Conservation (phyloP, 2,113 vertebrate species). For the Coryphaenoides rupestris region DNA sequence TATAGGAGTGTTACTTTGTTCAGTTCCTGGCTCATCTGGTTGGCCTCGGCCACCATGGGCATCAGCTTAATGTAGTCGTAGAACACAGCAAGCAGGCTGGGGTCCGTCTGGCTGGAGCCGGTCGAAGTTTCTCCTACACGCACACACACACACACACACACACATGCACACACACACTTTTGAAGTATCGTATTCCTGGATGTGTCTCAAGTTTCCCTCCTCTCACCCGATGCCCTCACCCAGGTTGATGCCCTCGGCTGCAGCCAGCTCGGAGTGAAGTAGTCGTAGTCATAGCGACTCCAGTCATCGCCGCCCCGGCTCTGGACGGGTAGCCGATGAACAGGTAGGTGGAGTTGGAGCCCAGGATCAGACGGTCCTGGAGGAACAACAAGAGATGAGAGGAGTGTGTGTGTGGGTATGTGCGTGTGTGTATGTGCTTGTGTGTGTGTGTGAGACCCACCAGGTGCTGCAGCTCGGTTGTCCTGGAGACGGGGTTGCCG, state of each 20-base stretch:
- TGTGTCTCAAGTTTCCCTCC: too few species aligned
- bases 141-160: too few species aligned
- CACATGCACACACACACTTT: too few species aligned
- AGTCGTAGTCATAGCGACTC: conserved; percentile 83
- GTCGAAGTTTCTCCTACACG: too few species aligned
- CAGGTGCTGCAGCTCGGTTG: conserved; percentile 79
- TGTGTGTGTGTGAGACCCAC: conserved; percentile 55
- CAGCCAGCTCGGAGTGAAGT: conserved; percentile 85
- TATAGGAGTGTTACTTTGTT: too few species aligned
- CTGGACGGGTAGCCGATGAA: conserved; percentile 80
- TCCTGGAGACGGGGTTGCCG: conserved; percentile 63
- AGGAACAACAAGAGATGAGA: too few species aligned
- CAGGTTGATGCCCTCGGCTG: conserved; percentile 77
- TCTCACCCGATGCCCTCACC: conserved; percentile 56
- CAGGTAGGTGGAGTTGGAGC: conserved; percentile 82
- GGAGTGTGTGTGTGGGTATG: background rate
- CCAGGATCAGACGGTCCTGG: conserved; percentile 83
- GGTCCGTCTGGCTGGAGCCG: too few species aligned
- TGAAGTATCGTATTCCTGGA: too few species aligned
- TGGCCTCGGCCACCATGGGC: conserved; percentile 83
- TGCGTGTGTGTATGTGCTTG: background rate
- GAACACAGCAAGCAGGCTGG: too few species aligned
- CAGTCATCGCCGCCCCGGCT: conserved; percentile 73
- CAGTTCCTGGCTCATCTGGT: conserved; percentile 84
- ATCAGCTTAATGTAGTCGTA: conserved; percentile 83